phyloP scores from a whole-genome alignment of 2,888 invertebrate genomes.

The Craniophora ligustri region DNA sequence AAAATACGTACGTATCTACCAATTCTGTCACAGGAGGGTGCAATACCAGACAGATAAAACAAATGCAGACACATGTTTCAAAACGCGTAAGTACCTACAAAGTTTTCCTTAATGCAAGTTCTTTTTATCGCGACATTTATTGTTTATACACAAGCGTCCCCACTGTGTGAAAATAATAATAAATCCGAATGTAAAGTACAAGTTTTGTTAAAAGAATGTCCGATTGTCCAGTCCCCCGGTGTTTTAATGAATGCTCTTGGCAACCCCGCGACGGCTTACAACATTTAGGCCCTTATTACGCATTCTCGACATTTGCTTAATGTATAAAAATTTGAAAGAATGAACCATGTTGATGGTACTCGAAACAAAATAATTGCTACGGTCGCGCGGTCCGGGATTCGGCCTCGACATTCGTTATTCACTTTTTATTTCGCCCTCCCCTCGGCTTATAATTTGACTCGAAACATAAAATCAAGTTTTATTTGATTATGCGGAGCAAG shows the following conservation, averaged over 20 bases:
- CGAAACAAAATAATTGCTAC: conserved; percentile 88
- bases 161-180: conserved; percentile 33
- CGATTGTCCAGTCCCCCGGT: conserved; percentile 72
- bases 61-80: conserved; percentile 26
- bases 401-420: conserved; percentile 88
- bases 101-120: conserved; percentile 21
- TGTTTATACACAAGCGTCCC: conserved; percentile 34
- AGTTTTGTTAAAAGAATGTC: conserved; percentile 61
- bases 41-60: conserved; percentile 23
- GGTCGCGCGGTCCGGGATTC: conserved; percentile 85
- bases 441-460: conserved; percentile 87
- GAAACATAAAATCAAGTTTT: conserved; percentile 88
- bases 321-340: conserved; percentile 88
- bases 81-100: conserved; percentile 25
- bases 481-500: conserved; percentile 85
- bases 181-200: conserved; percentile 44
- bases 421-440: conserved; percentile 87
- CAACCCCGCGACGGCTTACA: conserved; percentile 75
- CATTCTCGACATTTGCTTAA: conserved; percentile 87
- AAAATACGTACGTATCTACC: conserved; percentile 9
- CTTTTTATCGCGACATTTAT: conserved; percentile 33
- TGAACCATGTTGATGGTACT: conserved; percentile 87
- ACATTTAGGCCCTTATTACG: conserved; percentile 86
- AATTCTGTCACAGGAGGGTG: conserved; percentile 11
- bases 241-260: conserved; percentile 77